Evolutionary conservation across 2,888 invertebrate species (phyloP).

Genomic region (Chouioia cunea): DNA sequence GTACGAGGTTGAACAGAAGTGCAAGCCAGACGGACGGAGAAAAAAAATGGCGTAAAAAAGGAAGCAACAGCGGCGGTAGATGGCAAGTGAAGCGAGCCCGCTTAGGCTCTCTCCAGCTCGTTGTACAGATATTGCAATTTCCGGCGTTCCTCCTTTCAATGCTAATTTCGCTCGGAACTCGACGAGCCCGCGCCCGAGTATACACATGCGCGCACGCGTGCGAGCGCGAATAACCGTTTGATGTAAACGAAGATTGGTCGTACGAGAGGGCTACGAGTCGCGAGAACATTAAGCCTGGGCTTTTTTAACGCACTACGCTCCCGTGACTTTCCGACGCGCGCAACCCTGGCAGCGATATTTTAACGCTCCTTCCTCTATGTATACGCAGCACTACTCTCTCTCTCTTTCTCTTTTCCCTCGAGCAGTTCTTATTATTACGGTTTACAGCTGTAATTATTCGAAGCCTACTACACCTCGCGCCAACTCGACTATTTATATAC

Average conservation of each 20-base stretch:
- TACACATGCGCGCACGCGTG: background rate
- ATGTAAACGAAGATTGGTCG: constrained; percentile 29
- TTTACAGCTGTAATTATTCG: too few species aligned
- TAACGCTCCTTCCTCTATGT: too few species aligned
- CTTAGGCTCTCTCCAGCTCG: constrained; percentile 16
- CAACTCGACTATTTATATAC: too few species aligned
- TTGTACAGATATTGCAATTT: constrained; percentile 38
- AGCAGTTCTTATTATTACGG: too few species aligned
- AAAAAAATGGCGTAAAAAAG: background rate
- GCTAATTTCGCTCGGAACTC: constrained; percentile 26
- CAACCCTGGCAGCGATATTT: too few species aligned
- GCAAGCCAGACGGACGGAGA: background rate
- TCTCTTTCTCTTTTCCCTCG: constrained; percentile 6
- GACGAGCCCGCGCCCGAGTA: background rate
- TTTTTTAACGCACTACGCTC: constrained; percentile 25
- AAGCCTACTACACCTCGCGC: too few species aligned
- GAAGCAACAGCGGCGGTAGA: background rate
- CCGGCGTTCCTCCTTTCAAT: constrained; percentile 40
- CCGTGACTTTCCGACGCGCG: background rate
- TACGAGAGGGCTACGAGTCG: background rate
- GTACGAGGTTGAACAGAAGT: constrained; percentile 7
- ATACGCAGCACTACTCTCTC: too few species aligned
- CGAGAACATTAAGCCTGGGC: background rate
- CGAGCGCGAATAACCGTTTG: background rate
- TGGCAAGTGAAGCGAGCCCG: background rate